Base-by-base conservation (phyloP, 2,797 vertebrate species). In the Bovichtus diacanthus region DNA sequence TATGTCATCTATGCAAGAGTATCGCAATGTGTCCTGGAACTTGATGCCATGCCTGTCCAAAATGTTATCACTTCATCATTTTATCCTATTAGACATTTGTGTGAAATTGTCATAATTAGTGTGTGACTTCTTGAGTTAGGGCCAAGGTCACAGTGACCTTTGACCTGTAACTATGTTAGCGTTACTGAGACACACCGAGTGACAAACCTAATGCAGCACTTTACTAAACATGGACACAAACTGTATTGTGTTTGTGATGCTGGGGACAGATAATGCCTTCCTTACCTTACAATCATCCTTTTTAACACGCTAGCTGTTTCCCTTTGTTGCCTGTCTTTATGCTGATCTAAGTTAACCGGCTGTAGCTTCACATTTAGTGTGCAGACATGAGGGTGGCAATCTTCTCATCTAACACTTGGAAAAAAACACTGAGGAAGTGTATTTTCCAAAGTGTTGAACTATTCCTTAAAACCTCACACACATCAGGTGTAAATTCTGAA, bases 361-460 rank as follows among this genome's bases (percentile, higher is more conserved):
- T 49, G 47, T 2, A 44, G 63, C 23, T n/a, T 55, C 6, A 43
- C 61, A 51, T 82, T 65, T 29, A 47, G 3, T 44, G 10, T 62
- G n/a, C n/a, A n/a, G n/a, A n/a, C n/a, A n/a, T n/a, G n/a, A n/a
- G n/a, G n/a, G n/a, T n/a, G n/a, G n/a, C n/a, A n/a, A n/a, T n/a
- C 0, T 21, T 50, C 9, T 64, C 46, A 50, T 12, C 46, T 12
- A 23, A 50, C 15, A 38, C 27, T 31, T 61, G 41, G 16, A 23
- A 27, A 19, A n/a, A 41, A 43, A 31, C 16, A 25, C 27, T 6
- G 0, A 2, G n/a, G n/a, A n/a, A n/a, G n/a, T n/a, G 7, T 53
- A 29, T 53, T 53, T 53, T 53, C 31, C 19, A 56, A 56, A 34
- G 34, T 36, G 31, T 36, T 56, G 31, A 56, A 2, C 18, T 55